These are phyloP conservation scores for Diarsia brunnea DNA, from an alignment of 2,888 invertebrate species.

Conservation along the genomic window DNA sequence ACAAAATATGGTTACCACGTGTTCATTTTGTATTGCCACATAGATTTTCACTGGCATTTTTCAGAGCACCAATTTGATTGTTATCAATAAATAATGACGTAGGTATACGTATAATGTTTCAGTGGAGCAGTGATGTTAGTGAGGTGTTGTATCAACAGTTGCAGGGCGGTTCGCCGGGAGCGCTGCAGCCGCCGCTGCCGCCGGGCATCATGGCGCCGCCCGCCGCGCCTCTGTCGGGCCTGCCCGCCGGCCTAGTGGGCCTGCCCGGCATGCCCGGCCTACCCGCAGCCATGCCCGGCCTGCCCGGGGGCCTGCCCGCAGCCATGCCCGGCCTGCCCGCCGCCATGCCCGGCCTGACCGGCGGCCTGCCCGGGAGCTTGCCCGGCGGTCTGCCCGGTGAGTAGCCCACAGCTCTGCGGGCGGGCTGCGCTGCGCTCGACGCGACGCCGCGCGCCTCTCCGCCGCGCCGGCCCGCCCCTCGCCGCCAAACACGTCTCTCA, in stretches of 20 bases:
- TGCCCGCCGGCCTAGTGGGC: slow-evolving; percentile 37
- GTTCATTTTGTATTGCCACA: too few relatives aligned
- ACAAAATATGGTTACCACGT: too few relatives aligned
- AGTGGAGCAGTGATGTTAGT: neutral
- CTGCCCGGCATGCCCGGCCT: slow-evolving; percentile 15
- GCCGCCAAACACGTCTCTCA: slow-evolving; percentile 54
- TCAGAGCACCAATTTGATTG: too few relatives aligned
- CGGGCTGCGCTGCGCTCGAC: slow-evolving; percentile 37
- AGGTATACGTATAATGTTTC: neutral
- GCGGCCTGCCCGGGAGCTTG: slow-evolving; percentile 29
- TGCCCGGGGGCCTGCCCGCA: slow-evolving; percentile 23
- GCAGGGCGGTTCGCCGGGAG: slow-evolving; percentile 62
- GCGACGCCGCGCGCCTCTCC: slow-evolving; percentile 44
- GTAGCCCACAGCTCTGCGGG: slow-evolving; percentile 47
- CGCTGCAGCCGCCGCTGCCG: slow-evolving; percentile 59
- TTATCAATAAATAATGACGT: too few relatives aligned
- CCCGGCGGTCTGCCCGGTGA: slow-evolving; percentile 54
- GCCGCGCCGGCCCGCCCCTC: slow-evolving; percentile 49
- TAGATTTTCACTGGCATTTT: too few relatives aligned
- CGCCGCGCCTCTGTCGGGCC: slow-evolving; percentile 40
- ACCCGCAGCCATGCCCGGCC: slow-evolving; percentile 11
- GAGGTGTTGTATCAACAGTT: slow-evolving; percentile 47
- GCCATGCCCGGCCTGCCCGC: slow-evolving; percentile 23
- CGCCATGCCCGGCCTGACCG: slow-evolving; percentile 27
- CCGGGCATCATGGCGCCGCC: slow-evolving; percentile 50